Percentiles rank a stretch among this genome's conserved stretches.
These are phyloP conservation scores for Zosterops pallidus DNA, from an alignment of 2,113 vertebrate species.

Conservation along the genomic window DNA sequence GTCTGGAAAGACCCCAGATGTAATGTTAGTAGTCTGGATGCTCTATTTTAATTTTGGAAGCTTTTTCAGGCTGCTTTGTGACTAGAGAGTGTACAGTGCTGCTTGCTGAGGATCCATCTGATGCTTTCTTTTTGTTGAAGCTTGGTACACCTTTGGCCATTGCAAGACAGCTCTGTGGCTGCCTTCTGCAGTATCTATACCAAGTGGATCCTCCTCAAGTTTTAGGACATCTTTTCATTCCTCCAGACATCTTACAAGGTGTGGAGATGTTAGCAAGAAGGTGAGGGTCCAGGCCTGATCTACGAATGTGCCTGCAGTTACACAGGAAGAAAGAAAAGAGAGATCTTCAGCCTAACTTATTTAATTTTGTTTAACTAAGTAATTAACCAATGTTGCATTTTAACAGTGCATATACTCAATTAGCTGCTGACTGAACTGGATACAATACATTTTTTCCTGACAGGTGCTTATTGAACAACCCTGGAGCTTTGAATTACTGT, in stretches of 20 bases:
- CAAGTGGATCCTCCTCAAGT: neutral
- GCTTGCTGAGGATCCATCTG: slow-evolving; percentile 8
- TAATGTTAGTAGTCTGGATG: neutral
- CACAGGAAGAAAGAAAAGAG: neutral
- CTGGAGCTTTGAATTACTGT: slow-evolving; percentile 14
- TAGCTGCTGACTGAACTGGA: neutral
- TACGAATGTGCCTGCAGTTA: neutral
- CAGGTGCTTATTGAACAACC: slow-evolving; percentile 24
- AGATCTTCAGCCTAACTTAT: neutral
- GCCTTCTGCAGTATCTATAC: slow-evolving; percentile 38
- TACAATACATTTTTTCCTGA: neutral
- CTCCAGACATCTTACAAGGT: slow-evolving; percentile 28
- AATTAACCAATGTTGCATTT: neutral
- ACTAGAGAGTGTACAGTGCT: neutral
- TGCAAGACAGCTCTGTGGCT: slow-evolving; percentile 55
- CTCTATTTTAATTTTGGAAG: neutral
- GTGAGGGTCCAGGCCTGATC: slow-evolving; percentile 6
- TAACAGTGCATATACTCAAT: neutral
- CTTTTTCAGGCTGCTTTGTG: slow-evolving; percentile 11
- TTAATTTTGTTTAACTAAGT: neutral
- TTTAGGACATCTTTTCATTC: slow-evolving; percentile 33
- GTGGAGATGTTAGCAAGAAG: slow-evolving; percentile 31
- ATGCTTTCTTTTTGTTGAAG: slow-evolving; percentile 28
- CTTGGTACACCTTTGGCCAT: slow-evolving; percentile 13
- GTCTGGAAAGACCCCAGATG: neutral